Percentiles rank a stretch among this genome's conserved stretches.
Evolutionary conservation across 2,113 vertebrate species (phyloP).

Genomic region (Oenanthe oenanthe): DNA sequence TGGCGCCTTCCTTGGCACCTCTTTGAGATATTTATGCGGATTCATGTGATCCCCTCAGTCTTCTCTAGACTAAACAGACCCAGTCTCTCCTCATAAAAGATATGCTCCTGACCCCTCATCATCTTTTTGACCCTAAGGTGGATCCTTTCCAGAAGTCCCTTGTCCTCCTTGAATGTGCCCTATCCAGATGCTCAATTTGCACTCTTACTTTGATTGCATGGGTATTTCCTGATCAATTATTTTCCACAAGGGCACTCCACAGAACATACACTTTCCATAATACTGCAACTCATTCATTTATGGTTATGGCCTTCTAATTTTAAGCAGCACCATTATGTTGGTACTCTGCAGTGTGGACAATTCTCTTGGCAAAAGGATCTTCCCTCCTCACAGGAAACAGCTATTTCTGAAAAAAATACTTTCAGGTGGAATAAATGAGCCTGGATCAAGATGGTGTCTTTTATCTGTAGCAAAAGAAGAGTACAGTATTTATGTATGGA

Average conservation of each 20-base stretch:
- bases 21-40: neutral
- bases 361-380: neutral
- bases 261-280: neutral
- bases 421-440: neutral
- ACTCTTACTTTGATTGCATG: neutral
- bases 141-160: neutral
- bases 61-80: neutral
- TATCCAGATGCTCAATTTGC: neutral
- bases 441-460: accelerated
- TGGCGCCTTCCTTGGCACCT: neutral
- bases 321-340: neutral
- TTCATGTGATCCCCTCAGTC: neutral
- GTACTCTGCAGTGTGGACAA: neutral
- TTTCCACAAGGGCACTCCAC: neutral
- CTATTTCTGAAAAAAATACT: neutral
- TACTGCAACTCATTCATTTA: neutral
- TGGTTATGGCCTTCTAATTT: neutral
- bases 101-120: neutral
- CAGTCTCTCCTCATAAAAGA: neutral
- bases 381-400: neutral
- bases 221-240: neutral
- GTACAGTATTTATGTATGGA: neutral
- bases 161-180: accelerated
- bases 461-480: neutral
- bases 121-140: accelerated